Evolutionary conservation across 2,113 vertebrate species (phyloP).

Genomic region (Scytalopus superciliaris): DNA sequence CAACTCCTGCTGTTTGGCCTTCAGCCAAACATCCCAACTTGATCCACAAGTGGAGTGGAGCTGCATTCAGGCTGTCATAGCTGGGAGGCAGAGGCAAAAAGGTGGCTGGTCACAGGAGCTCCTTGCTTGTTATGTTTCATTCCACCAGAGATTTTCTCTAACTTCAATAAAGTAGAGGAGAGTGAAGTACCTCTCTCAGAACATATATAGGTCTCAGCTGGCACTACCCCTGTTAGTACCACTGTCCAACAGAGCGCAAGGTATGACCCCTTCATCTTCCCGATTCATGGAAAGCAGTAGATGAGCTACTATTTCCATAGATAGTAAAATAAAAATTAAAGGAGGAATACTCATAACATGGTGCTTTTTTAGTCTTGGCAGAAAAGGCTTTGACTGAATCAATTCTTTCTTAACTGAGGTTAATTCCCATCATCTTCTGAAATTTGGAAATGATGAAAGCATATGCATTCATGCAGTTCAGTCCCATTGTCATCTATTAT

Average conservation of each 20-base stretch:
- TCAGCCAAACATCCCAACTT: neutral
- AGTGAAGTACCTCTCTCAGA: neutral
- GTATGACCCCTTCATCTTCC: neutral
- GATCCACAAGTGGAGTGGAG: neutral
- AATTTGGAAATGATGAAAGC: neutral
- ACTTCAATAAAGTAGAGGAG: neutral
- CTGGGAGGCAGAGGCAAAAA: neutral
- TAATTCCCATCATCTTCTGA: neutral
- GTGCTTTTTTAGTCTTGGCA: neutral
- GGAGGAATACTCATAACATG: neutral
- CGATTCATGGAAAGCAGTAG: neutral
- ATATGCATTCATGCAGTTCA: neutral
- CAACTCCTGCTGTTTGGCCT: neutral
- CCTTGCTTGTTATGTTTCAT: neutral
- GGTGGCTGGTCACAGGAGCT: neutral
- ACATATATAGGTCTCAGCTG: neutral
- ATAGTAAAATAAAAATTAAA: neutral
- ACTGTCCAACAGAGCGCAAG: neutral
- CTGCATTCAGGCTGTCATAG: neutral
- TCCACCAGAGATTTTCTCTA: neutral
- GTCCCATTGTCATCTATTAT: neutral
- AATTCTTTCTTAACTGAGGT: neutral
- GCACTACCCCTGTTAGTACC: neutral
- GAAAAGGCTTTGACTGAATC: neutral
- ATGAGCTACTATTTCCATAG: neutral